A percentile compares a stretch with the other conserved stretches of the same genome.
Evolutionary conservation across 1,140 invertebrate species (phyloP).

Genomic region (Heliconius hewitsoni): DNA sequence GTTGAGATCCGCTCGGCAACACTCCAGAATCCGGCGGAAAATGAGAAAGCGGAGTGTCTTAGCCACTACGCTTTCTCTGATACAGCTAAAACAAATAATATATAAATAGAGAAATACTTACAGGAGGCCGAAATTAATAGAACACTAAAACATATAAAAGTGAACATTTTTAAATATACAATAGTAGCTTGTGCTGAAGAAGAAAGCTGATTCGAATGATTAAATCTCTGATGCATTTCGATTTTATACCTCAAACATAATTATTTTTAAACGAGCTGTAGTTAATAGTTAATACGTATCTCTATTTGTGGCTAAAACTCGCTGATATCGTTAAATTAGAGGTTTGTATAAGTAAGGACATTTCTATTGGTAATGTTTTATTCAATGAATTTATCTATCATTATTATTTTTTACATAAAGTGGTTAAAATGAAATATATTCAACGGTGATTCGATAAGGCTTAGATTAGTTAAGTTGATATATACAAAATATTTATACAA

Average conservation of each 20-base stretch:
- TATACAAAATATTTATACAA: constrained; percentile 16
- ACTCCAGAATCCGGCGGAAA: too few species aligned
- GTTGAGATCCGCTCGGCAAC: too few species aligned
- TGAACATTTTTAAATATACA: constrained; percentile 33
- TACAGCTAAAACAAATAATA: too few species aligned
- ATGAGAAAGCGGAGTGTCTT: too few species aligned
- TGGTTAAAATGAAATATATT: constrained; percentile 8
- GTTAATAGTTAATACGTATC: neutral
- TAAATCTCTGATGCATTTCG: constrained; percentile 2
- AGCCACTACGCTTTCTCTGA: too few species aligned
- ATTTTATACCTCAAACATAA: constrained; percentile 37
- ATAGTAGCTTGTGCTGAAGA: constrained; percentile 1
- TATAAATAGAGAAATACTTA: constrained; percentile 33
- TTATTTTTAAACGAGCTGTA: constrained; percentile 33
- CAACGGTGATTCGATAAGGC: constrained; percentile 3
- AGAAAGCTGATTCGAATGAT: constrained; percentile 23
- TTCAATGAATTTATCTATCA: constrained; percentile 32
- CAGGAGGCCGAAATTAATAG: constrained; percentile 30
- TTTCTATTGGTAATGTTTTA: constrained; percentile 25
- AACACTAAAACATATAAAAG: constrained; percentile 32
- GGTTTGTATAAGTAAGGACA: neutral
- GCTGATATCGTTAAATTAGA: constrained; percentile 6
- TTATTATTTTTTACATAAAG: constrained; percentile 27
- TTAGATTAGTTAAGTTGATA: neutral
- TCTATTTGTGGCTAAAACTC: constrained; percentile 21